Base-by-base conservation (phyloP, 1,140 invertebrate genomes). In the Hermetia illucens region DNA sequence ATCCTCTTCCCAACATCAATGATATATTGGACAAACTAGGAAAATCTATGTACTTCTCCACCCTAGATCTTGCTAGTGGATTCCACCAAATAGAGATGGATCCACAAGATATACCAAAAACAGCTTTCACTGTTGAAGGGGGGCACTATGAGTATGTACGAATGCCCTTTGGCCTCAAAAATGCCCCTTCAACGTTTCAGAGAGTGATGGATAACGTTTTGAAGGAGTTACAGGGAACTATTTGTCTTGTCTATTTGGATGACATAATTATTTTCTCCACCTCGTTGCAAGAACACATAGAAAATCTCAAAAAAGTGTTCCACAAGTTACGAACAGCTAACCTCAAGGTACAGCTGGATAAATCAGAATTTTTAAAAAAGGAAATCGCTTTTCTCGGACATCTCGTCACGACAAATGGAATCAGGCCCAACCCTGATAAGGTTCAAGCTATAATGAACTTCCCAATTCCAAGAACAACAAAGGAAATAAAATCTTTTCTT, bases 31-130 rank as follows among this genome's bases (percentile, higher is more conserved):
- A 60, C 40, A 38, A 36, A 4, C 30, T 68, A 21, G 44, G 41
- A 2, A 50, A 47, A 3, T 33, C 45, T 5, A 43, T 42, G 13
- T 55, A 44, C 30, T 65, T 66, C 38, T 48, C 51, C 3, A 49
- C 52, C 0, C 38, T 68, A 3, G 64, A 69, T 46, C 32, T 66
- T 5, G 47, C 44, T 0, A 53, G 46, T 20, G 68, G 70, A 1
- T 72, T 63, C 46, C 64, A 63, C 53, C 67, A 74, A 47, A 54
- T 72, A 12, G 21, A 40, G 39, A 48, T 70, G 10, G 47, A 52
- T 4, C 25, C 43, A 31, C 35, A 45, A 5, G 52, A 64, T 43
- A 48, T 43, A 20, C 34, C 51, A 1, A 68, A 69, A 51, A 71
- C 2, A 43, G n/a, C n/a, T n/a, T n/a, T n/a, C n/a, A n/a, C n/a